These are phyloP conservation scores for Xyrichtys novacula DNA, from an alignment of 2,797 vertebrate species.

Conservation along the genomic window DNA sequence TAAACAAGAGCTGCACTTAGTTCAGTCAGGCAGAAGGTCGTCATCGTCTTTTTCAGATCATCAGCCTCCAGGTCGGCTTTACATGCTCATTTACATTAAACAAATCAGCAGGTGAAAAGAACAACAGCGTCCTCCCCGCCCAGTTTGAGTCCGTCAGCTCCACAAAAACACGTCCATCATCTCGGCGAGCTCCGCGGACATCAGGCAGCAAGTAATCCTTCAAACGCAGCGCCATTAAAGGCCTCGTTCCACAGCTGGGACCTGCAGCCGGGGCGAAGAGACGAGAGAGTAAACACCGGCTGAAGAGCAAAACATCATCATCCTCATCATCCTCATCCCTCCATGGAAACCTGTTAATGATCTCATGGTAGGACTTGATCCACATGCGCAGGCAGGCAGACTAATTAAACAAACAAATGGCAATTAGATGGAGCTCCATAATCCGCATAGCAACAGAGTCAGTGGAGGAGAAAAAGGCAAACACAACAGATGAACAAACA, in stretches of 20 bases:
- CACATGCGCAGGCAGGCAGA: slow-evolving; percentile 58
- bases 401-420: slow-evolving; percentile 75
- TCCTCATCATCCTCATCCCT: slow-evolving; percentile 28
- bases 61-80: slow-evolving; percentile 25
- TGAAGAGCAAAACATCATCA: slow-evolving; percentile 25
- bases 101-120: slow-evolving; percentile 44
- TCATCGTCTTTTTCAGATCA: background rate
- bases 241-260: slow-evolving; percentile 47
- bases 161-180: slow-evolving; percentile 38
- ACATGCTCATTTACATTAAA: slow-evolving; percentile 58
- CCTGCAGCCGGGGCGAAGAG: slow-evolving; percentile 25
- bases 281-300: slow-evolving; percentile 30
- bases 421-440: slow-evolving; percentile 63
- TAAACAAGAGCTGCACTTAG: slow-evolving; percentile 9
- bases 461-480: slow-evolving; percentile 42
- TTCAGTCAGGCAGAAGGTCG: slow-evolving; percentile 8
- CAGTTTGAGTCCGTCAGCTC: background rate
- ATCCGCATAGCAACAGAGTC: slow-evolving; percentile 40
- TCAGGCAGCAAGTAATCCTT: slow-evolving; percentile 27
- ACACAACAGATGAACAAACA: slow-evolving; percentile 4
- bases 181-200: background rate
- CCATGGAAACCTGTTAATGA: slow-evolving; percentile 76
- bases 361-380: slow-evolving; percentile 57
- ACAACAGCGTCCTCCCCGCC: background rate
- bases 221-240: slow-evolving; percentile 39